These are phyloP conservation scores for Melieria omissa DNA, from an alignment of 2,888 invertebrate species.

Conservation along the genomic window DNA sequence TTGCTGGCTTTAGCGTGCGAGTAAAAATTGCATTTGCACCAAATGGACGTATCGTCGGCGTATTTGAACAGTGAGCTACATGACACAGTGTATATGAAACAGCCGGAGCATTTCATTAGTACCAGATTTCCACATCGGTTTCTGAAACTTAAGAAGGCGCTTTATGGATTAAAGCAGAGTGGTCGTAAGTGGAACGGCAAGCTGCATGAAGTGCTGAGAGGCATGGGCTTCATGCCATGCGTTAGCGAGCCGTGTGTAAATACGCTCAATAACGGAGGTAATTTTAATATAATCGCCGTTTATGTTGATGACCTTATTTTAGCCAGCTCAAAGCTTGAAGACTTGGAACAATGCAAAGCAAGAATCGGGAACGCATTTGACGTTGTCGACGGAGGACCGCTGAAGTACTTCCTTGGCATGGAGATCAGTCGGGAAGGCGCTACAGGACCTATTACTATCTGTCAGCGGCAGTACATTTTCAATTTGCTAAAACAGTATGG, in stretches of 20 bases:
- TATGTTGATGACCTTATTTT: conserved; percentile 9
- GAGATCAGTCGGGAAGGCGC: conserved; percentile 3
- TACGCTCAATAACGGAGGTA: background rate
- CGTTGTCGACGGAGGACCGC: background rate
- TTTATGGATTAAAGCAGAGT: background rate
- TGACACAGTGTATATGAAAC: too few species aligned
- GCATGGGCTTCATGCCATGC: background rate
- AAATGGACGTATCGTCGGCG: conserved; percentile 45
- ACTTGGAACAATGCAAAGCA: background rate
- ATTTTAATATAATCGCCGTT: conserved; percentile 7
- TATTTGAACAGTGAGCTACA: conserved; percentile 37
- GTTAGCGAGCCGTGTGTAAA: background rate
- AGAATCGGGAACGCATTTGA: background rate
- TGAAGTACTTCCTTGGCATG: background rate
- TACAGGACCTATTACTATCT: background rate
- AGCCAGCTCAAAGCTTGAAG: background rate
- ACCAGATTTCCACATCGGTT: background rate
- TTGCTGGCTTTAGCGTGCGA: conserved; percentile 42
- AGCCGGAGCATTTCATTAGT: too few species aligned
- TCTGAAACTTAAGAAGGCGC: background rate
- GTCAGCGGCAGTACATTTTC: conserved; percentile 4
- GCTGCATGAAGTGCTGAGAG: background rate
- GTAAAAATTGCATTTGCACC: conserved; percentile 41
- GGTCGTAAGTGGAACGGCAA: too few species aligned
- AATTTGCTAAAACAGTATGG: conserved; percentile 7